Base-by-base conservation (phyloP, 2,888 invertebrate genomes). In the Fragum sueziense region DNA sequence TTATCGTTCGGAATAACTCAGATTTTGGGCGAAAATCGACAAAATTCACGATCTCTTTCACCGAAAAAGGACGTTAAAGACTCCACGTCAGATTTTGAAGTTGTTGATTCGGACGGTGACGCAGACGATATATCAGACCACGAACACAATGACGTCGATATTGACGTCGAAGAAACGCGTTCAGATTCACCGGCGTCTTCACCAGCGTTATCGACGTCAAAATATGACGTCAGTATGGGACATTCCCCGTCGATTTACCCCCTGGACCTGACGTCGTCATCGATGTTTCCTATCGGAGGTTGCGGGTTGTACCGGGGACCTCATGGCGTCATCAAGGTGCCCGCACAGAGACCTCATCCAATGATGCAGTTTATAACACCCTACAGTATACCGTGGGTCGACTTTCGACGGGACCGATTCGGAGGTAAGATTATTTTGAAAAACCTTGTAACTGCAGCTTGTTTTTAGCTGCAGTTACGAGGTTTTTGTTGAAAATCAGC, bases 391-490 rank as follows among this genome's bases (percentile, higher is more conserved):
- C 88, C 91, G 0, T 92, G 92, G 92, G 87, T 91, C 70, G 91
- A 92, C 70, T 88, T 91, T 52, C 79, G 91, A 54, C 86, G 91
- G 70, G 92, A 92, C 78, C 84, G 91, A 70, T 89, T 91, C 71
- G 90, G 90, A 76, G 88, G 92, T 92, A 79, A 14, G 57, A 11
- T 11, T 25, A 1, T 29, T 57, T 57, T 6, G 17, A n/a, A 47
- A 47, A 47, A 47, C 54, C 1, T 54, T 54, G 20, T 54, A 37
- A 6, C 37, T 14, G 14, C 37, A 37, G 14, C 7, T 37, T 14
- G 7, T 9, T 37, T 14, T 37, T 37, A 37, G 37, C 6, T 6
- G 37, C 37, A 37, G 37, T 9, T 37, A 37, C 37, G 6, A 6
- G 37, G 7, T 6, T 37, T 37, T 37, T 37, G 37, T 37, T n/a